Percentiles rank a stretch among this genome's conserved stretches.
phyloP scores from a whole-genome alignment of 2,888 invertebrate species.

The Pecten maximus region DNA sequence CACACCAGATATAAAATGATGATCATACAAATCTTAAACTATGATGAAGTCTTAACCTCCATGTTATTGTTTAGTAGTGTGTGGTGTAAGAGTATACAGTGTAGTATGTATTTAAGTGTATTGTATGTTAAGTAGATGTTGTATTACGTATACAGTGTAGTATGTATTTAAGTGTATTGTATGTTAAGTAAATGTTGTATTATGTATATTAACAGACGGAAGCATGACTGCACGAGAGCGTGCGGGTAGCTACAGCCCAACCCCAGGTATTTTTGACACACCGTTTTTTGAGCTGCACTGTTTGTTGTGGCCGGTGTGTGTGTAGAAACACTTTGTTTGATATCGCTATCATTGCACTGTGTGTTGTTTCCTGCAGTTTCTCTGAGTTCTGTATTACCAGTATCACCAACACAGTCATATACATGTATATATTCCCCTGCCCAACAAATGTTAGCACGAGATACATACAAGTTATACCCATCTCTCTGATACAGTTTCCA shows the following conservation, averaged over 20 bases:
- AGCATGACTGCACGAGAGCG: slow-evolving; percentile 22
- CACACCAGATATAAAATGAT: too few relatives aligned
- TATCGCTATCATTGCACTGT: background rate
- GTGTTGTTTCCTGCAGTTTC: background rate
- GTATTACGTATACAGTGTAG: background rate
- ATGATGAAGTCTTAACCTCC: too few relatives aligned
- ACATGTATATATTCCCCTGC: too few relatives aligned
- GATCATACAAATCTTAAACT: too few relatives aligned
- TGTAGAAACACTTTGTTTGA: background rate
- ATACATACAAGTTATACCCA: too few relatives aligned
- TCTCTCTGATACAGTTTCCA: too few relatives aligned
- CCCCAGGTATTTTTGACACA: slow-evolving; percentile 52
- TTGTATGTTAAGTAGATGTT: background rate
- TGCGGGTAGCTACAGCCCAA: slow-evolving; percentile 44
- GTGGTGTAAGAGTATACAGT: too few relatives aligned
- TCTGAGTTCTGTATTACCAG: background rate
- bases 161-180: background rate
- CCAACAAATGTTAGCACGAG: too few relatives aligned
- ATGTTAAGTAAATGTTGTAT: slow-evolving; percentile 20
- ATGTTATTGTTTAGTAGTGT: too few relatives aligned
- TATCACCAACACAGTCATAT: too few relatives aligned
- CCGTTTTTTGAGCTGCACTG: background rate
- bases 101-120: background rate
- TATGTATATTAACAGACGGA: background rate
- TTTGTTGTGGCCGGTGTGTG: background rate